phyloP scores from a whole-genome alignment of 2,888 invertebrate genomes.

The Drosophila kambysellisi region DNA sequence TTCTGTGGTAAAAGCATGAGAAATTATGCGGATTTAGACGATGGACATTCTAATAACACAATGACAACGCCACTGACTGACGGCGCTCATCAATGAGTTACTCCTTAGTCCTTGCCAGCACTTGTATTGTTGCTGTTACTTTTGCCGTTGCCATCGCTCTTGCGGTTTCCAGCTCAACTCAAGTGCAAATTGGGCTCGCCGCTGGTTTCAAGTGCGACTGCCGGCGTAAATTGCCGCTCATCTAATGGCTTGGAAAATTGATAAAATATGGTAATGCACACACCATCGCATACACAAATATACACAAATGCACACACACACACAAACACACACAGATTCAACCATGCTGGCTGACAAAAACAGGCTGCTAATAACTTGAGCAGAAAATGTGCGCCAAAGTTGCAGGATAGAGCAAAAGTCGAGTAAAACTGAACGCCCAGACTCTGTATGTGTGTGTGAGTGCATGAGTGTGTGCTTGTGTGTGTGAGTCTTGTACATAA shows the following conservation, averaged over 20 bases:
- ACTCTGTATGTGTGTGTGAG: slow-evolving; percentile 19
- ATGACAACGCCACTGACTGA: slow-evolving; percentile 50
- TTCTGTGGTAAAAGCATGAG: slow-evolving; percentile 85
- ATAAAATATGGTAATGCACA: slow-evolving; percentile 82
- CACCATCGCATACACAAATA: slow-evolving; percentile 45
- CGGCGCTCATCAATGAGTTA: slow-evolving; percentile 56
- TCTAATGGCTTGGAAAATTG: slow-evolving; percentile 83
- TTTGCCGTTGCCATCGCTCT: slow-evolving; percentile 43
- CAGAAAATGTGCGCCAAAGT: slow-evolving; percentile 79
- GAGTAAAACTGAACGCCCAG: slow-evolving; percentile 70
- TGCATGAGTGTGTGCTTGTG: slow-evolving; percentile 12
- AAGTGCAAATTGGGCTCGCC: slow-evolving; percentile 80
- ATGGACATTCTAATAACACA: slow-evolving; percentile 53
- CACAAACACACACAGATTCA: slow-evolving; percentile 37
- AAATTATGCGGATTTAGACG: slow-evolving; percentile 38
- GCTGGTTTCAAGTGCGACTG: slow-evolving; percentile 78
- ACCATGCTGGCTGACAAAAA: slow-evolving; percentile 73
- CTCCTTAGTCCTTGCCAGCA: slow-evolving; percentile 49
- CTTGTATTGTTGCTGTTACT: slow-evolving; percentile 40
- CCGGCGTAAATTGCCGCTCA: slow-evolving; percentile 77
- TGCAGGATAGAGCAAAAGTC: slow-evolving; percentile 80
- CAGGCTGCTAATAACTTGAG: slow-evolving; percentile 81
- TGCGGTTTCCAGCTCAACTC: slow-evolving; percentile 59
- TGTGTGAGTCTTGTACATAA: slow-evolving; percentile 74
- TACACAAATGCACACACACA: slow-evolving; percentile 32